These are phyloP conservation scores for Cheilosia soror DNA, from an alignment of 2,888 invertebrate genomes.

Conservation along the genomic window DNA sequence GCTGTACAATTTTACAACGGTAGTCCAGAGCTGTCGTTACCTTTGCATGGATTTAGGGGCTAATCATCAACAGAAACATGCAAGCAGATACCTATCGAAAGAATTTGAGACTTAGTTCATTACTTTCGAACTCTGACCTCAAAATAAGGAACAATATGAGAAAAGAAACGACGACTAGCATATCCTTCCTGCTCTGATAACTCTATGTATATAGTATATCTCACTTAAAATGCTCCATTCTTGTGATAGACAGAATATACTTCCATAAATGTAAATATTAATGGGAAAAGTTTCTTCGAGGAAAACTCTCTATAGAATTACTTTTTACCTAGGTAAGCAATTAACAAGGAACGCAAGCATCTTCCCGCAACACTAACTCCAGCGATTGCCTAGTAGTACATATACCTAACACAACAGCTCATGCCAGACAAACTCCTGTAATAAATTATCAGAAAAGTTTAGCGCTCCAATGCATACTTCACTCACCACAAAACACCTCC, in stretches of 20 bases:
- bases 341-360: constrained; percentile 57
- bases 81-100: too few species aligned
- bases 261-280: constrained; percentile 66
- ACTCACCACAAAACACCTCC: constrained; percentile 36
- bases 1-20: too few species aligned
- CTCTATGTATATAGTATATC: neutral
- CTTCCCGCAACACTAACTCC: constrained; percentile 8
- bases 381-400: constrained; percentile 23
- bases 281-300: constrained; percentile 67
- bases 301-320: constrained; percentile 53
- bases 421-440: constrained; percentile 58
- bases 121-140: too few species aligned
- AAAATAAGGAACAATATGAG: too few species aligned
- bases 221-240: neutral
- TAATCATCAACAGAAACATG: too few species aligned
- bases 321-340: constrained; percentile 62
- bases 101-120: too few species aligned
- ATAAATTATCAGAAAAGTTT: constrained; percentile 74
- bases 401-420: constrained; percentile 5
- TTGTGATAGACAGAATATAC: constrained; percentile 18
- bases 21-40: too few species aligned
- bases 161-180: too few species aligned
- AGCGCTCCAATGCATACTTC: constrained; percentile 56
- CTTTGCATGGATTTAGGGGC: too few species aligned
- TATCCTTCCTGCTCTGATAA: neutral